Conservation (phyloP, 2,113 vertebrate genomes). For the rabbit (Oryctolagus cuniculus) region DNA sequence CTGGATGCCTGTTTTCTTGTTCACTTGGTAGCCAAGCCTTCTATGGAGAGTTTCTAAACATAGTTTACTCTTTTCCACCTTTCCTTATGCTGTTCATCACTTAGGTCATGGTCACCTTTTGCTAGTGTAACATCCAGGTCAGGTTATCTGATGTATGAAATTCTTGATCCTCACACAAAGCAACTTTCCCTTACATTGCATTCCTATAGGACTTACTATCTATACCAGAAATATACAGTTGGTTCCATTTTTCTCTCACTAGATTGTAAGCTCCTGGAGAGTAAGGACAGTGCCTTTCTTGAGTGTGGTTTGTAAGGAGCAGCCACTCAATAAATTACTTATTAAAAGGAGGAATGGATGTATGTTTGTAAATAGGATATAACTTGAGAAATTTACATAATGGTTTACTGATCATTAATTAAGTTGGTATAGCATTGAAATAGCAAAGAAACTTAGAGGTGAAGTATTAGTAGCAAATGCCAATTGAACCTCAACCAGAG, state of each 20-base stretch:
- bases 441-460: neutral
- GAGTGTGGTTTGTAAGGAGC: constrained; percentile 33
- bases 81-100: neutral
- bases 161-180: neutral
- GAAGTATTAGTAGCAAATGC: neutral
- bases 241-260: neutral
- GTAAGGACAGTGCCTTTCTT: constrained; percentile 7
- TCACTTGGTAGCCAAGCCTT: neutral
- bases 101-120: neutral
- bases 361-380: constrained; percentile 41
- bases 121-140: neutral
- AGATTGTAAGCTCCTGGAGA: constrained; percentile 48
- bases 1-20: neutral
- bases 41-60: neutral
- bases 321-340: constrained; percentile 19
- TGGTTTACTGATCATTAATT: neutral
- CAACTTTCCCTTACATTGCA: constrained; percentile 10
- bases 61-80: neutral
- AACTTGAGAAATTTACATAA: constrained; percentile 39
- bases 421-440: neutral
- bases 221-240: neutral
- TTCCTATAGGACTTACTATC: neutral
- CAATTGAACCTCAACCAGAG: neutral
- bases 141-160: neutral
- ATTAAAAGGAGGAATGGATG: constrained; percentile 17